phyloP scores from a whole-genome alignment of 2,797 vertebrate species.

The Chromobotia macracanthus region DNA sequence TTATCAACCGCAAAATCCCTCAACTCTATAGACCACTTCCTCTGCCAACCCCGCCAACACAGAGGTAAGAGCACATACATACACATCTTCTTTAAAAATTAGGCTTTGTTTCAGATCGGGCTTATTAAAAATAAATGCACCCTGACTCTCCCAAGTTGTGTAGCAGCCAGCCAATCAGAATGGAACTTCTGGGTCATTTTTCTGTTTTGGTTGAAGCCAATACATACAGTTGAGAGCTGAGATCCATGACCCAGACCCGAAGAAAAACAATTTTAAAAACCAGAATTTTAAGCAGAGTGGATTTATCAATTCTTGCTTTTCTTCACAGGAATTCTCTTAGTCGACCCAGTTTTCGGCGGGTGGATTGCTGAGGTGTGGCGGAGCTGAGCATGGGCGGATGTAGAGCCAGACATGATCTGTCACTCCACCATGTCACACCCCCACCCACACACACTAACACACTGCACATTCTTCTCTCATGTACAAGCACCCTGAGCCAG shows the following conservation, averaged over 20 bases:
- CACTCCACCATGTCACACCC: constrained; percentile 56
- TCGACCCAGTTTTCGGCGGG: constrained; percentile 83
- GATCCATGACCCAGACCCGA: neutral
- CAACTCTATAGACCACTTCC: constrained; percentile 82
- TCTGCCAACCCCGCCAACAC: constrained; percentile 71
- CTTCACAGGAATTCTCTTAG: constrained; percentile 83
- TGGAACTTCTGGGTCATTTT: too few species aligned
- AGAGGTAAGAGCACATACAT: constrained; percentile 72
- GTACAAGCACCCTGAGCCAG: constrained; percentile 17
- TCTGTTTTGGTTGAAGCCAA: neutral
- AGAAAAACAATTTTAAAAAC: neutral
- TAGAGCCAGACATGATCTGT: constrained; percentile 54
- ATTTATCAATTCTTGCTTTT: constrained; percentile 25
- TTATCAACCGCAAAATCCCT: constrained; percentile 88
- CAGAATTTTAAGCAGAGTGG: neutral
- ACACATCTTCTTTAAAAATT: too few species aligned
- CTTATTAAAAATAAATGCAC: too few species aligned
- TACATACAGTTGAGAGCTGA: neutral
- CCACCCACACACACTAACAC: constrained; percentile 30
- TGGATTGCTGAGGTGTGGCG: constrained; percentile 75
- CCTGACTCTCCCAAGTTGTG: too few species aligned
- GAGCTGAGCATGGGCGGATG: constrained; percentile 54
- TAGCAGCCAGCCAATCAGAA: too few species aligned
- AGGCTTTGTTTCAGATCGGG: too few species aligned
- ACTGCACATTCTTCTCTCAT: constrained; percentile 48